Conservation (phyloP, 2,888 invertebrate species). For the Odontomyia ornata region DNA sequence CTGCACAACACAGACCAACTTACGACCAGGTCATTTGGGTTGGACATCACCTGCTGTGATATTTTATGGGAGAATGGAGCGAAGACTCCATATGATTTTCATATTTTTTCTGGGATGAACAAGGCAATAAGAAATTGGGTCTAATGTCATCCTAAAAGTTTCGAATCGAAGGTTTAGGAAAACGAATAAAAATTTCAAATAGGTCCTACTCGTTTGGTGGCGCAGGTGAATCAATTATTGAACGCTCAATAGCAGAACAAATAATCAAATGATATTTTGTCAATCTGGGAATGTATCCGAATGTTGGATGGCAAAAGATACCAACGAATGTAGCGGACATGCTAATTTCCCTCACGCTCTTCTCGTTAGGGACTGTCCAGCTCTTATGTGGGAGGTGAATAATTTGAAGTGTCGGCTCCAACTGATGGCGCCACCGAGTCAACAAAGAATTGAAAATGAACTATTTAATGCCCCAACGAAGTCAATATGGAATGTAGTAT, state of each 20-base stretch:
- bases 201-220: too few species aligned
- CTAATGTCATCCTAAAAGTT: neutral
- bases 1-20: conserved; percentile 3
- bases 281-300: conserved; percentile 2
- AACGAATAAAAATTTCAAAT: too few species aligned
- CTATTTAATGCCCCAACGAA: too few species aligned
- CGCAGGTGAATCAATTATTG: conserved; percentile 7
- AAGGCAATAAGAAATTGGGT: conserved; percentile 6
- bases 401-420: too few species aligned
- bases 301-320: neutral
- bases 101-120: conserved; percentile 4
- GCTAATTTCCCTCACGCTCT: conserved; percentile 18
- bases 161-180: neutral
- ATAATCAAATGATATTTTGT: conserved; percentile 26
- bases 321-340: neutral
- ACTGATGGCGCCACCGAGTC: too few species aligned
- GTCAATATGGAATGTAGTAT: too few species aligned
- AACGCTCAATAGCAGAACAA: neutral
- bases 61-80: conserved; percentile 37
- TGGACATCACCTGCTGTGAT: conserved; percentile 38
- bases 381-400: too few species aligned
- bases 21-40: conserved; percentile 1
- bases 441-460: too few species aligned
- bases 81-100: neutral
- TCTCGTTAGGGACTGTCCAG: too few species aligned